Conservation (phyloP, 2,113 vertebrate species). For the Campylomormyrus tamandua region DNA sequence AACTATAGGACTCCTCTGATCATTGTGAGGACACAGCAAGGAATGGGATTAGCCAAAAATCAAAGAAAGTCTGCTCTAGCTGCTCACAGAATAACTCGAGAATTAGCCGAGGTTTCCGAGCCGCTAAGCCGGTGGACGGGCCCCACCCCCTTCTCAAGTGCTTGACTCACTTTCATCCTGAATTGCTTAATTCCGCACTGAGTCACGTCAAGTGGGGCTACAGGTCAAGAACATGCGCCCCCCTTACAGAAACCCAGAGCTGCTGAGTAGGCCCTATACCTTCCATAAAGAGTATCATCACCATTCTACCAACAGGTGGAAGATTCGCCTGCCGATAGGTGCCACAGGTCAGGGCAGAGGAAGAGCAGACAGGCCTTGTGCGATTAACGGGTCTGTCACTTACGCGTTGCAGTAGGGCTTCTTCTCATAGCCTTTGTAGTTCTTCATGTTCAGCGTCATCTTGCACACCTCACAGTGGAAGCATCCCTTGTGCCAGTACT, state of each 20-base stretch:
- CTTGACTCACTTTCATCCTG: not conserved
- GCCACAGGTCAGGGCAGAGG: not conserved
- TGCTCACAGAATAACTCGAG: not conserved
- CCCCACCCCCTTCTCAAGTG: not conserved
- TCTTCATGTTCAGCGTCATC: slow-evolving; percentile 98
- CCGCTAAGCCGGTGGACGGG: not conserved
- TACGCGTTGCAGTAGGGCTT: slow-evolving; percentile 97
- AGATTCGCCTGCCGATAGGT: not conserved
- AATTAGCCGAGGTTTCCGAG: not conserved
- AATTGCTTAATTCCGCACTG: not conserved
- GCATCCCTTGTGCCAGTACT: slow-evolving; percentile 99
- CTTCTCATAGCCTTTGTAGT: slow-evolving; percentile 98
- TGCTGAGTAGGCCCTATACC: not conserved
- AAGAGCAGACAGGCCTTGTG: not conserved
- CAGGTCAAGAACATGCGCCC: not conserved
- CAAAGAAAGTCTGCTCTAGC: not conserved
- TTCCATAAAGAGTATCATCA: not conserved
- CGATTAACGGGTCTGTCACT: slow-evolving; percentile 41
- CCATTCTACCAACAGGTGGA: not conserved
- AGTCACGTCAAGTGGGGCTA: not conserved
- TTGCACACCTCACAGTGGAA: slow-evolving; percentile 97
- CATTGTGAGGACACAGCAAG: not conserved
- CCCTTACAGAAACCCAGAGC: not conserved
- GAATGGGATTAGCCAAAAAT: not conserved
- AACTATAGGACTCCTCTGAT: not conserved